These are phyloP conservation scores for Typhlichthys subterraneus DNA, from an alignment of 2,797 vertebrate genomes.

Conservation along the genomic window DNA sequence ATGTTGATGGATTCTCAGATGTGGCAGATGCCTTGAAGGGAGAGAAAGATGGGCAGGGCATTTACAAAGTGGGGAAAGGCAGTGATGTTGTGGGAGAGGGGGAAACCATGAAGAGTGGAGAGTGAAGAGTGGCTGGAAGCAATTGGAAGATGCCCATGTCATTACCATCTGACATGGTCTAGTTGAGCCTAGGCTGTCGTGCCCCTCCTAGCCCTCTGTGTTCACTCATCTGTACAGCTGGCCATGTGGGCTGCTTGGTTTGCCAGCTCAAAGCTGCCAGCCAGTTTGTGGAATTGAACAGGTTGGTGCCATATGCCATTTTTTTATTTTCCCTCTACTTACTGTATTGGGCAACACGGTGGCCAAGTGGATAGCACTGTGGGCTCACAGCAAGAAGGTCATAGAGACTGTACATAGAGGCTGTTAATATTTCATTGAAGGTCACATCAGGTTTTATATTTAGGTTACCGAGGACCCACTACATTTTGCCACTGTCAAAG, in stretches of 20 bases:
- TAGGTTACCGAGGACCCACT: constrained; percentile 6
- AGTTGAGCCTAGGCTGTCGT: constrained; percentile 40
- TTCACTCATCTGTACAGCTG: constrained; percentile 56
- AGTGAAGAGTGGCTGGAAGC: constrained; percentile 27
- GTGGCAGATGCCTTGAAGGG: neutral
- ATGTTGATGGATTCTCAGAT: constrained; percentile 1
- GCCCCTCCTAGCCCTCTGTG: constrained; percentile 51
- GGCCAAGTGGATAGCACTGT: too few relatives aligned
- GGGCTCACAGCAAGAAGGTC: too few relatives aligned
- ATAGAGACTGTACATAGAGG: too few relatives aligned
- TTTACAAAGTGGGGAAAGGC: neutral
- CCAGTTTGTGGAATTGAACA: constrained; percentile 23
- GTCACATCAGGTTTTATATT: constrained; percentile 13
- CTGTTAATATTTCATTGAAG: neutral
- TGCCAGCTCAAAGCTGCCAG: constrained; percentile 45
- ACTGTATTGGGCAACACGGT: neutral
- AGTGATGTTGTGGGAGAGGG: neutral
- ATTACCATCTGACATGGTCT: constrained; percentile 49
- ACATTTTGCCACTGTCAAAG: constrained; percentile 3
- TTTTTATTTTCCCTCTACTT: constrained; percentile 30
- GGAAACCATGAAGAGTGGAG: constrained; percentile 7
- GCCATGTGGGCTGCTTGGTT: constrained; percentile 49
- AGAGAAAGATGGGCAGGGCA: neutral
- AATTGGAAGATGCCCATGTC: constrained; percentile 38
- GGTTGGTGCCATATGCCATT: constrained; percentile 15